These are phyloP conservation scores for Struthio camelus DNA, from an alignment of 2,113 vertebrate species.

Conservation along the genomic window DNA sequence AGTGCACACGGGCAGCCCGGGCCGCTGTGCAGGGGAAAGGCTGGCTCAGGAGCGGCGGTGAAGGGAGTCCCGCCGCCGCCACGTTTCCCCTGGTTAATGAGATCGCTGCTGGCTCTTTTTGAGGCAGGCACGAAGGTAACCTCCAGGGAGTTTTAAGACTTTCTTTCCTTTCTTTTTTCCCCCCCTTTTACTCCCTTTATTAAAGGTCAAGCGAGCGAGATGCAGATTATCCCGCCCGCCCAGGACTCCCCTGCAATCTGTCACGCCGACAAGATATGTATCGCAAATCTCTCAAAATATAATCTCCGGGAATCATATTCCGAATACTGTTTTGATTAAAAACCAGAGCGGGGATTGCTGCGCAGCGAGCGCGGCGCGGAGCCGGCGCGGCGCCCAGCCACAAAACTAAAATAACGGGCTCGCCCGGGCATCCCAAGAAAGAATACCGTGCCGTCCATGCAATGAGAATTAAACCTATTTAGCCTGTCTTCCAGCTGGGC, in stretches of 20 bases:
- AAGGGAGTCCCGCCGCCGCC: no score
- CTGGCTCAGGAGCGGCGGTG: no score
- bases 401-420: not conserved
- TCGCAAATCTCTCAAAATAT: constrained; percentile 83
- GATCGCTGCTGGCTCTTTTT: not conserved
- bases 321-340: constrained; percentile 89
- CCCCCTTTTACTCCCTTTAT: constrained; percentile 57
- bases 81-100: not conserved
- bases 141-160: constrained; percentile 52
- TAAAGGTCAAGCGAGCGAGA: constrained; percentile 76
- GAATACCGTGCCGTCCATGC: not conserved
- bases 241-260: constrained; percentile 76
- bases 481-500: not conserved
- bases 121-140: constrained; percentile 33
- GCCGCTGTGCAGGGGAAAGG: no score
- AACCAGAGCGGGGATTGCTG: constrained; percentile 64
- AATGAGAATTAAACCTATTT: not conserved
- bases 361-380: constrained; percentile 52
- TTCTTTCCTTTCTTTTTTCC: constrained; percentile 6
- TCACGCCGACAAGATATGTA: constrained; percentile 73
- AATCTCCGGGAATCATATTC: constrained; percentile 87
- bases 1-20: no score
- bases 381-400: not conserved
- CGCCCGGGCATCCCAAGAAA: not conserved
- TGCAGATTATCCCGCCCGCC: constrained; percentile 78